A percentile compares a stretch with the other conserved stretches of the same genome.
phyloP scores from a whole-genome alignment of 2,113 vertebrate species.

The Saccopteryx leptura region DNA sequence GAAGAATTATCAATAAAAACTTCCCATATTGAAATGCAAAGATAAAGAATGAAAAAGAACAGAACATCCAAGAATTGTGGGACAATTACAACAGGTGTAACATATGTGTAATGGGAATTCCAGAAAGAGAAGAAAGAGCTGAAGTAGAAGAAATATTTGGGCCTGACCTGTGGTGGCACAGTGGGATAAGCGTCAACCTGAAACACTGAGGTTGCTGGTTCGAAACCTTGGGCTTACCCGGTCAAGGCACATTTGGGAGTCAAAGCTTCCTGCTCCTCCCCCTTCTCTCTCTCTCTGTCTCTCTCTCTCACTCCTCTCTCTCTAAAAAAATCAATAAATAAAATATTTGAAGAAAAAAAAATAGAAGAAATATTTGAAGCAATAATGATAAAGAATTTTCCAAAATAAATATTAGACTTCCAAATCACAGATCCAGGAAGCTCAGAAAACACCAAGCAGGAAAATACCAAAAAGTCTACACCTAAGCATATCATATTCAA shows the following conservation, averaged over 20 bases:
- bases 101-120: neutral
- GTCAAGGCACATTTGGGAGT: no score
- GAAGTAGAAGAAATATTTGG: slow-evolving; percentile 15
- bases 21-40: neutral
- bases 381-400: neutral
- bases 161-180: no score
- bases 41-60: neutral
- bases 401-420: neutral
- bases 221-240: no score
- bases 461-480: neutral
- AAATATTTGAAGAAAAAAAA: no score
- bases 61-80: neutral
- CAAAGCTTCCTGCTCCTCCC: no score
- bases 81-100: neutral
- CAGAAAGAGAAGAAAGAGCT: neutral
- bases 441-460: neutral
- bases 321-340: no score
- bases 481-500: neutral
- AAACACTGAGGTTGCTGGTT: no score
- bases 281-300: no score
- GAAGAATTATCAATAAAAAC: neutral
- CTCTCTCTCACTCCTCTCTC: no score
- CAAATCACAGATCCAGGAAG: neutral
- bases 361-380: neutral
- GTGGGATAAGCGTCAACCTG: no score